Evolutionary conservation across 2,888 invertebrate species (phyloP), one percentile per base, ranked within the genome.

Genomic region (Stenurella melanura): DNA sequence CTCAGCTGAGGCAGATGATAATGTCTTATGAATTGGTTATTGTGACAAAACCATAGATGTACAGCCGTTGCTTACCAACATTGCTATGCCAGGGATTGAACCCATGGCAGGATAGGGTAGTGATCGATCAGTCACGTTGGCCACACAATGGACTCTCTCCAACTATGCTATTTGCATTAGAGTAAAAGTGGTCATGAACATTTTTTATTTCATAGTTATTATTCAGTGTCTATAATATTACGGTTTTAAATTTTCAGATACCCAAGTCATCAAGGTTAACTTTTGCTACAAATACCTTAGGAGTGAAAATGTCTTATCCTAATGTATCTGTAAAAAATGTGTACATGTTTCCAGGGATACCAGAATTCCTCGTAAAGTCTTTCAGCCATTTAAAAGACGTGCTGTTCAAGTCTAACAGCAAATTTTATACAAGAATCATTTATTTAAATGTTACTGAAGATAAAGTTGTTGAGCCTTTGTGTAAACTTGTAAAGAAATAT

Each of bases 271-370:
- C 91, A 0, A 86, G 85, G 75, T 80, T 92, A 30, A 90, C 86
- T 70, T 92, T 90, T 85, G 89, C 89, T 1, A 84, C 82, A 38
- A 86, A 87, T 72, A 73, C 82, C 64, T 85, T 67, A 86, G 86
- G 80, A 5, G 77, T 85, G 63, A 80, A 81, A 26, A 81, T 89
- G 34, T 82, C 88, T 83, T 90, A 91, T 89, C 89, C 92, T 66
- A 88, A 90, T 82, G 85, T 92, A 57, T 88, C 88, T 18, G 80
- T 94, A 12, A 87, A 88, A 57, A 95, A 95, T 87, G 93, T 95
- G 0, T 93, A 92, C 82, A 91, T 94, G 73, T 93, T 95, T 83
- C 95, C 95, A 54, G 95, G 95, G 2, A 92, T 95, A 60, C 95
- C 95, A 2, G 88, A 90, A 79, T 90, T 91, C 67, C 86, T 91